phyloP scores from a whole-genome alignment of 2,113 vertebrate species.

The Notothenia rossii region DNA sequence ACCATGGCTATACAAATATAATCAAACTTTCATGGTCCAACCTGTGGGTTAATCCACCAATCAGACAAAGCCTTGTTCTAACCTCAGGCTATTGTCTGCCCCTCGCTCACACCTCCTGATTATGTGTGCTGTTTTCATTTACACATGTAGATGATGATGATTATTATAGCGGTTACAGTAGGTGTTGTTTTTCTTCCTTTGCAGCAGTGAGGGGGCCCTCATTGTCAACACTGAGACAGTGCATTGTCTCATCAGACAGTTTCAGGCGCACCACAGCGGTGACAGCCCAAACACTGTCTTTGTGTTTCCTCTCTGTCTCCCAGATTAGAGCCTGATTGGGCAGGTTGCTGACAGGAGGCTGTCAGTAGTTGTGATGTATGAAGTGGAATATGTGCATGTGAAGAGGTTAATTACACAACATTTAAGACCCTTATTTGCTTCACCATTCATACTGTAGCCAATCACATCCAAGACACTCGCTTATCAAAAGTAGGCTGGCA shows the following conservation, averaged over 20 bases:
- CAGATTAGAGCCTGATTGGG: conserved; percentile 66
- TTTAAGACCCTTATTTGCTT: conserved; percentile 63
- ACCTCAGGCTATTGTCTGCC: conserved; percentile 1
- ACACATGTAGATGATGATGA: conserved; percentile 41
- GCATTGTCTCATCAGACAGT: conserved; percentile 61
- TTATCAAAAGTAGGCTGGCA: conserved; percentile 77
- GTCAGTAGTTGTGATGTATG: conserved; percentile 63
- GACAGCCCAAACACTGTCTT: conserved; percentile 73
- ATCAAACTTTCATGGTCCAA: conserved; percentile 8
- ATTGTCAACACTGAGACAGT: conserved; percentile 55
- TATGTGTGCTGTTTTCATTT: conserved; percentile 49
- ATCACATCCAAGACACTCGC: conserved; percentile 53
- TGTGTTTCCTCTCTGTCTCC: conserved; percentile 58
- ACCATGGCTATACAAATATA: background rate
- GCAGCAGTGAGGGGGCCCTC: conserved; percentile 42
- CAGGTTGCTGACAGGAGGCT: conserved; percentile 70
- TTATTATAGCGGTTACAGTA: conserved; percentile 38
- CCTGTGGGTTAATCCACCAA: conserved; percentile 21
- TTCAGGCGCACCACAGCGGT: conserved; percentile 56
- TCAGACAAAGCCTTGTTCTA: conserved; percentile 13
- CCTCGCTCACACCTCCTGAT: conserved; percentile 48
- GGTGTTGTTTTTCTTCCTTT: conserved; percentile 2
- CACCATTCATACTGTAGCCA: conserved; percentile 51
- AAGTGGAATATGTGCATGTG: conserved; percentile 66
- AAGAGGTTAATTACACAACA: conserved; percentile 78